Percentiles rank a stretch among this genome's conserved stretches.
phyloP scores from a whole-genome alignment of 1,140 invertebrate species.

The Caenorhabditis latens region DNA sequence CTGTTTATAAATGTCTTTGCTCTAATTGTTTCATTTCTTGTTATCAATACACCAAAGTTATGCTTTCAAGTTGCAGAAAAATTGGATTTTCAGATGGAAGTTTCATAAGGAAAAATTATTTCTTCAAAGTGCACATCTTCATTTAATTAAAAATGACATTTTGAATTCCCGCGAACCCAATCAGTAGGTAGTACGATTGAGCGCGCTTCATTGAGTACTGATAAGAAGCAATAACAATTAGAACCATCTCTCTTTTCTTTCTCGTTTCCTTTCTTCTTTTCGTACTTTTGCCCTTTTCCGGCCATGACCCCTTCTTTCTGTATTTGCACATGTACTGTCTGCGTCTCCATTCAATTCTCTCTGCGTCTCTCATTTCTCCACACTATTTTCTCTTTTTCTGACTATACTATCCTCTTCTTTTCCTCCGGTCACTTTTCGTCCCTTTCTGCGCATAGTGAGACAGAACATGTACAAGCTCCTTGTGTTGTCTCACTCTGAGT shows the following conservation, averaged over 20 bases:
- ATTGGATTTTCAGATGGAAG: too few relatives aligned
- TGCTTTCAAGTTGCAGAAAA: too few relatives aligned
- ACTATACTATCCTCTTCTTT: conserved; percentile 9
- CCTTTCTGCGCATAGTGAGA: background rate
- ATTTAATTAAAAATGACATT: too few relatives aligned
- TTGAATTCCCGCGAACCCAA: too few relatives aligned
- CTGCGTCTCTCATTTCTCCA: background rate
- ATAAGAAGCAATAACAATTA: background rate
- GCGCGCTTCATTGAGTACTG: too few relatives aligned
- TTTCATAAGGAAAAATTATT: too few relatives aligned
- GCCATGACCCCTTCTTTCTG: conserved; percentile 18
- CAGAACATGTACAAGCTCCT: conserved; percentile 13
- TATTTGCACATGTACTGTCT: conserved; percentile 16
- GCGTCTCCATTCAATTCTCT: background rate
- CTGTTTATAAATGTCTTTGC: too few relatives aligned
- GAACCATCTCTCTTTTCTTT: background rate
- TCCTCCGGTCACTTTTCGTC: conserved; percentile 16
- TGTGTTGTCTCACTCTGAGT: background rate
- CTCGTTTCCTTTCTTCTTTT: background rate
- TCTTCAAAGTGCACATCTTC: too few relatives aligned
- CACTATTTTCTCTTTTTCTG: too few relatives aligned
- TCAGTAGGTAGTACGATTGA: too few relatives aligned
- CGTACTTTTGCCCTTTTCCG: background rate
- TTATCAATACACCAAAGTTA: too few relatives aligned
- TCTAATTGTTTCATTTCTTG: too few relatives aligned